These are phyloP conservation scores for Entomyzon cyanotis DNA, from an alignment of 2,113 vertebrate genomes.

Conservation along the genomic window DNA sequence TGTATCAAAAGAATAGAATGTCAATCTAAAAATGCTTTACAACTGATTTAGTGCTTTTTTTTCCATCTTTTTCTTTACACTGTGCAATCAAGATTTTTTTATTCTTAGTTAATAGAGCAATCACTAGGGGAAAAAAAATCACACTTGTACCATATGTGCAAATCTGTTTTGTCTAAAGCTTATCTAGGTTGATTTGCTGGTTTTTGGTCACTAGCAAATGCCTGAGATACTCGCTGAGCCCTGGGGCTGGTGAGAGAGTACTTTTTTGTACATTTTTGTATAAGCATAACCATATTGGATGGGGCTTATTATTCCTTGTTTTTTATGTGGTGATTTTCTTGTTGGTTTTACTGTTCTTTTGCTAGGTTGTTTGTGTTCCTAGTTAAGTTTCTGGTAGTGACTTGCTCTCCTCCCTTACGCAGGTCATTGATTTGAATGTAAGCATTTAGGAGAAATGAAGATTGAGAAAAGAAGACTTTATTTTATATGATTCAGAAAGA, in stretches of 20 bases:
- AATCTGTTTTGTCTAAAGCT: neutral
- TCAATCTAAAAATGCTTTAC: neutral
- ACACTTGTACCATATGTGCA: neutral
- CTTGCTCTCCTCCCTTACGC: neutral
- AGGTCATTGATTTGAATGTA: neutral
- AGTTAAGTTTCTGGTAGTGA: neutral
- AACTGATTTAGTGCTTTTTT: neutral
- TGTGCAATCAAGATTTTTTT: neutral
- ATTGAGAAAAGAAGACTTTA: neutral
- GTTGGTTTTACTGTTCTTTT: neutral
- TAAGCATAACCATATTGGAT: neutral
- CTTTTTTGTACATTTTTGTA: neutral
- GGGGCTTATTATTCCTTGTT: neutral
- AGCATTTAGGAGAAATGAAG: neutral
- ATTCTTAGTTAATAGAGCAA: neutral
- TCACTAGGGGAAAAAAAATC: neutral
- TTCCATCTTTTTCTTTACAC: neutral
- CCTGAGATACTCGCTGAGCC: neutral
- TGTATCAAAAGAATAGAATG: neutral
- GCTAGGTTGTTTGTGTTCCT: neutral
- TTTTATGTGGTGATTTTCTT: neutral
- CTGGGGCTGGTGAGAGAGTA: neutral
- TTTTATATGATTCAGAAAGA: neutral
- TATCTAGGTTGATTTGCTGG: neutral
- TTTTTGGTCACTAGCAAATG: neutral